A percentile compares a stretch with the other conserved stretches of the same genome.
These are phyloP conservation scores for Pseudorasbora parva DNA, from an alignment of 2,113 vertebrate species.

Conservation along the genomic window DNA sequence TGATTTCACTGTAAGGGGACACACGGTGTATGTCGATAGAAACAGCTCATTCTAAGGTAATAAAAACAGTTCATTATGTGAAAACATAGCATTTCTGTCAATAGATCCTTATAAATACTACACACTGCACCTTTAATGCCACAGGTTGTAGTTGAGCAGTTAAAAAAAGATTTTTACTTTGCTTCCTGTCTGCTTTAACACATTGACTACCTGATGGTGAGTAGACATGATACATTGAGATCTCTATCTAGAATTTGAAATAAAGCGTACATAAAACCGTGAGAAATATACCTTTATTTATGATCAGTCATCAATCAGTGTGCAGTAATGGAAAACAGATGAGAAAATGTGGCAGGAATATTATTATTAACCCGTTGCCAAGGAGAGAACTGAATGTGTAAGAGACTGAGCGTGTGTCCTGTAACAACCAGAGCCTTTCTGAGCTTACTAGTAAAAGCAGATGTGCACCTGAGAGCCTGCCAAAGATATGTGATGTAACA, in stretches of 20 bases:
- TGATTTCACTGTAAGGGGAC: too few species aligned
- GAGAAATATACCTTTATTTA: conserved; percentile 21
- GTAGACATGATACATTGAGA: conserved; percentile 31
- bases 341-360: conserved; percentile 40
- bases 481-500: conserved; percentile 71
- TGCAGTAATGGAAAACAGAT: conserved; percentile 49
- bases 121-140: background rate
- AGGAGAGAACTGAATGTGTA: conserved; percentile 24
- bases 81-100: too few species aligned
- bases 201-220: conserved; percentile 20
- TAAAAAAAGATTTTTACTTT: background rate
- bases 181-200: background rate
- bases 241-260: conserved; percentile 20
- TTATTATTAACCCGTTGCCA: conserved; percentile 37
- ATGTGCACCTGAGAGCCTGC: conserved; percentile 70
- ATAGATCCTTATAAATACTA: too few species aligned
- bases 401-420: conserved; percentile 28
- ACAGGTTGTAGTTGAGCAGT: background rate
- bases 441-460: conserved; percentile 69
- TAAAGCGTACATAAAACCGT: conserved; percentile 20
- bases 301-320: conserved; percentile 30
- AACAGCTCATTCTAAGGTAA: too few species aligned
- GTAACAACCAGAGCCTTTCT: conserved; percentile 62
- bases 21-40: too few species aligned
- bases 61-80: too few species aligned